These are phyloP conservation scores for Danaus plexippus DNA, from an alignment of 1,140 invertebrate species.

Conservation along the genomic window DNA sequence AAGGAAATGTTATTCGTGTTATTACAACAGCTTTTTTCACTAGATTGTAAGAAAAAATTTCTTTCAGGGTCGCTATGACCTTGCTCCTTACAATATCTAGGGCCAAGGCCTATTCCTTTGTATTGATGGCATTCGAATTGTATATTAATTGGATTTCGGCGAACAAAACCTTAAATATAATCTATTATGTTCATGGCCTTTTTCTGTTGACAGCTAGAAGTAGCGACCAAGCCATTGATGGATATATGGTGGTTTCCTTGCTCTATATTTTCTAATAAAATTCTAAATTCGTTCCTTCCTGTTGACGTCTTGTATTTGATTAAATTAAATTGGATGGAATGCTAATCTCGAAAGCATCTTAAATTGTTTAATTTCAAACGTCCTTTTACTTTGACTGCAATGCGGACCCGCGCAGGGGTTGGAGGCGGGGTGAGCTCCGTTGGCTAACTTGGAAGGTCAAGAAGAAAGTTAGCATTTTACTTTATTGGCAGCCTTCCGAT, in stretches of 20 bases:
- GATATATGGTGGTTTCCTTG: no score
- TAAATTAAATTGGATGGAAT: no score
- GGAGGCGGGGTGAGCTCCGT: conserved; percentile 27
- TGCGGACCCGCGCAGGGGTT: conserved; percentile 42
- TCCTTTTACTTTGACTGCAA: conserved; percentile 56
- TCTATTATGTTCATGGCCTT: no score
- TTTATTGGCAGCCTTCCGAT: conserved; percentile 31
- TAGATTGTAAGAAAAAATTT: conserved; percentile 10
- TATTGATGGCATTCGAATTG: conserved; percentile 34
- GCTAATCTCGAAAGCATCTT: conserved; percentile 5
- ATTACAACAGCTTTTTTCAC: not conserved
- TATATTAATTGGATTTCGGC: conserved; percentile 24
- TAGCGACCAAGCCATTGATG: no score
- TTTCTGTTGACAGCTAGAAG: no score
- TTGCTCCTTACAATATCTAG: conserved; percentile 20
- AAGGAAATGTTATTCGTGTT: no score
- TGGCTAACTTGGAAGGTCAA: conserved; percentile 60
- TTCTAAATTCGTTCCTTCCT: no score
- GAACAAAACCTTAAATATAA: conserved; percentile 8
- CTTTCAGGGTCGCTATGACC: conserved; percentile 48
- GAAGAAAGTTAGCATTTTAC: conserved; percentile 50
- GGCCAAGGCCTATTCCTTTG: conserved; percentile 39
- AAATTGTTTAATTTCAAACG: conserved; percentile 30
- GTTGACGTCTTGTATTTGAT: no score
- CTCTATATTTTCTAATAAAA: no score